Percentiles rank a stretch among this genome's conserved stretches.
Conservation (phyloP, 2,888 invertebrate genomes). For the Mycogona germanica region DNA sequence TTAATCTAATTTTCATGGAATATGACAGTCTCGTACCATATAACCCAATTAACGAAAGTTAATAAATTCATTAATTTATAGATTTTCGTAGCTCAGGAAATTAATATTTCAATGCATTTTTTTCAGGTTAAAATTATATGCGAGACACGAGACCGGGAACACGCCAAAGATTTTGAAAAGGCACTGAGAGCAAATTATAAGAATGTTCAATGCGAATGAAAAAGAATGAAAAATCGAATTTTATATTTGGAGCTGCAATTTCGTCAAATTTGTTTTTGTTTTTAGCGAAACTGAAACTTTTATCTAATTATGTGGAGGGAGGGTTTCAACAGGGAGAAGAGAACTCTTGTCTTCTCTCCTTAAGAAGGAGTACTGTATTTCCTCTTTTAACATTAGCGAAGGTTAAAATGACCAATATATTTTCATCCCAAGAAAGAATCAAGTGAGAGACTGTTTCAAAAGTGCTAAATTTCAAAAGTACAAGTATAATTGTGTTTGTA, state of each 20-base stretch:
- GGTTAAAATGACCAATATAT: neutral
- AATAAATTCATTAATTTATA: no score
- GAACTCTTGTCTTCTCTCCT: neutral
- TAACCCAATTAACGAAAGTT: no score
- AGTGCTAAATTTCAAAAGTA: no score
- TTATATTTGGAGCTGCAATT: neutral
- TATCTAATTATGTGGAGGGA: neutral
- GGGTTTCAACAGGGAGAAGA: neutral
- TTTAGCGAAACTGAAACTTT: neutral
- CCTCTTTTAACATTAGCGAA: neutral
- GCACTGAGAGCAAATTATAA: slow-evolving; percentile 43
- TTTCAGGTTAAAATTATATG: slow-evolving; percentile 74
- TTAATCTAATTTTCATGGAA: no score
- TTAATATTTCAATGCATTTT: no score
- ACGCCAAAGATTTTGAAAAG: slow-evolving; percentile 50
- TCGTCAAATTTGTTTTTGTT: neutral
- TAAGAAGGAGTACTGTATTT: neutral
- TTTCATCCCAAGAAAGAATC: no score
- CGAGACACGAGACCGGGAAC: slow-evolving; percentile 72
- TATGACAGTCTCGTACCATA: no score
- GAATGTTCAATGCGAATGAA: no score
- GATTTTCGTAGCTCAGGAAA: no score
- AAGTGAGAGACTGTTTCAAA: no score
- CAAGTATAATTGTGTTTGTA: no score
- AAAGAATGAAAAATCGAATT: no score